phyloP scores from a whole-genome alignment of 2,113 vertebrate genomes.

The Coptodon rendalli region DNA sequence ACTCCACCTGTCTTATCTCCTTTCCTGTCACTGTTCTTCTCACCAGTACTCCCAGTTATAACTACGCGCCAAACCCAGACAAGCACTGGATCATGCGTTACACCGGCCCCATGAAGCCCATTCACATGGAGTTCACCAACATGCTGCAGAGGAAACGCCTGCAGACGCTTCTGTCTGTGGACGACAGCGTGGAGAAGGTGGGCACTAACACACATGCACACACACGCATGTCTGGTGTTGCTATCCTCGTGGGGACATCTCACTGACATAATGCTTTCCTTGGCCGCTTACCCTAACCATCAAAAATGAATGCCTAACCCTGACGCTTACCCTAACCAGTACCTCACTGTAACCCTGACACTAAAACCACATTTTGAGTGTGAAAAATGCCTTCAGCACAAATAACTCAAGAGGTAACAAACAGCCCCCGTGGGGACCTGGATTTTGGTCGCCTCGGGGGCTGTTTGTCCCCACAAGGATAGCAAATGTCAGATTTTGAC shows the following conservation, averaged over 20 bases:
- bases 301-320: no score
- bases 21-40: neutral
- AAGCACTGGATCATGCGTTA: constrained; percentile 99
- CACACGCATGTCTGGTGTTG: neutral
- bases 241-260: neutral
- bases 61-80: constrained; percentile 92
- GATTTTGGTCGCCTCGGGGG: no score
- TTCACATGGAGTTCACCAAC: constrained; percentile 99
- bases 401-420: no score
- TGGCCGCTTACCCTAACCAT: neutral
- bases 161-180: constrained; percentile 93
- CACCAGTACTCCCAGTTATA: constrained; percentile 90
- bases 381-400: neutral
- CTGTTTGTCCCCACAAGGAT: neutral
- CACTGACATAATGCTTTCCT: neutral
- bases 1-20: neutral
- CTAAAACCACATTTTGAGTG: neutral
- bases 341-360: neutral
- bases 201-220: neutral
- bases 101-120: constrained; percentile 91
- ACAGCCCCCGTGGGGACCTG: neutral
- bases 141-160: constrained; percentile 90
- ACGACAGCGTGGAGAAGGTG: constrained; percentile 92
- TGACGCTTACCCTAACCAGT: fast-evolving
- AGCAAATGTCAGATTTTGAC: neutral